Base-by-base conservation (phyloP, 2,888 invertebrate species). In the Cataglyphis rosenhaueri region DNA sequence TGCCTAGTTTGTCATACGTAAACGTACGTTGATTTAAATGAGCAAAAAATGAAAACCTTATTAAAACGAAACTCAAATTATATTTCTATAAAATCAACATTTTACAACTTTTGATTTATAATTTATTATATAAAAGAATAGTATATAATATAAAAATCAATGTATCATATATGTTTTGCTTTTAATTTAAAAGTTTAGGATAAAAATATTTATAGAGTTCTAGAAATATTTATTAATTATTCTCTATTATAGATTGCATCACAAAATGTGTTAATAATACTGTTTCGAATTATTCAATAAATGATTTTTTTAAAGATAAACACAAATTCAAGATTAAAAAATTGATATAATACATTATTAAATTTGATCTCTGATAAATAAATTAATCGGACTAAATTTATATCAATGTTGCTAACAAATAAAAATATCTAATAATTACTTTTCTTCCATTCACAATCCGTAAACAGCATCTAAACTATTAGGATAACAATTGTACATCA, bases 11-110 rank as follows among this genome's bases (percentile, higher is more conserved):
- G 65, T 62, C 44, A 32, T 35, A 35, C 35, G 48, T 6, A 35
- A 35, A 35, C n/a, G 65, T 65, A 35, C 35, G 5, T 52, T 52
- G 66, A 38, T 25, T 75, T 35, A 25, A 62, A 61, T 25, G 25
- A 21, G 18, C 12, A 65, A 65, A 52, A 65, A 65, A 15, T n/a
- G 41, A 32, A 41, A 44, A 44, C 21, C 44, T n/a, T n/a, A 52
- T 52, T 35, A 52, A 32, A 65, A n/a, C 48, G 12, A 32, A 48
- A 21, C 32, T 21, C 15, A 48, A 75, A 75, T 75, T 65, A 66
- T 52, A 18, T 35, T 66, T 32, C 25, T 48, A 15, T 10, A 64
- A 64, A 64, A 41, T 15, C 73, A 41, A 44, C 9, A 74, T 25
- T 41, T 29, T 8, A 15, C 35, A 65, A 9, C 21, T 35, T 32